A percentile compares a stretch with the other conserved stretches of the same genome.
Conservation (phyloP, 2,888 invertebrate species). For the Xylocampa areola region DNA sequence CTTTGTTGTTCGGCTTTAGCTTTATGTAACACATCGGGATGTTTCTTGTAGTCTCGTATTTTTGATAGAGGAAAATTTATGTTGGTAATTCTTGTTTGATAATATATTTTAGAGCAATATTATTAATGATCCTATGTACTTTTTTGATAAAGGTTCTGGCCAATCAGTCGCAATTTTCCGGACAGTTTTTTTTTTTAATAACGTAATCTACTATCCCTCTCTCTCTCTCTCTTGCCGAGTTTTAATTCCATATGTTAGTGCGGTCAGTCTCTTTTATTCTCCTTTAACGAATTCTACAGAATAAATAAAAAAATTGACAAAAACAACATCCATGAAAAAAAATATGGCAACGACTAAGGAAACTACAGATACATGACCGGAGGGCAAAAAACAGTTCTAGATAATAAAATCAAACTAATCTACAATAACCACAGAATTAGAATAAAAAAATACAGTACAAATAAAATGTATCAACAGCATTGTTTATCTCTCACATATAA, state of each 20-base stretch:
- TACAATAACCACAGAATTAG: slow-evolving; percentile 25
- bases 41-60: slow-evolving; percentile 17
- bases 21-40: slow-evolving; percentile 20
- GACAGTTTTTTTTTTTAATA: background rate
- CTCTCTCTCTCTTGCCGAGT: too few relatives aligned
- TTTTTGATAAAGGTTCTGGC: background rate
- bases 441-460: slow-evolving; percentile 35
- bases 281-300: background rate
- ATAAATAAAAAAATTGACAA: background rate
- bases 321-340: background rate
- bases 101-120: background rate
- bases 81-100: background rate
- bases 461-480: slow-evolving; percentile 42
- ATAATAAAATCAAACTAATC: slow-evolving; percentile 28
- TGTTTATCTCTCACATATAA: slow-evolving; percentile 47
- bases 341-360: background rate
- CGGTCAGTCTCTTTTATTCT: too few relatives aligned
- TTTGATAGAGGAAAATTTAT: slow-evolving; percentile 7
- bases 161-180: background rate
- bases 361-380: background rate
- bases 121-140: background rate
- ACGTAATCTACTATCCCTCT: too few relatives aligned
- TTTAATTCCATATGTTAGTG: too few relatives aligned
- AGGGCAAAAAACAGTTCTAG: slow-evolving; percentile 15
- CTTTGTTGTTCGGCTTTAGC: slow-evolving; percentile 43